Evolutionary conservation across 2,113 vertebrate genomes (phyloP).

Genomic region (Macaca nemestrina): DNA sequence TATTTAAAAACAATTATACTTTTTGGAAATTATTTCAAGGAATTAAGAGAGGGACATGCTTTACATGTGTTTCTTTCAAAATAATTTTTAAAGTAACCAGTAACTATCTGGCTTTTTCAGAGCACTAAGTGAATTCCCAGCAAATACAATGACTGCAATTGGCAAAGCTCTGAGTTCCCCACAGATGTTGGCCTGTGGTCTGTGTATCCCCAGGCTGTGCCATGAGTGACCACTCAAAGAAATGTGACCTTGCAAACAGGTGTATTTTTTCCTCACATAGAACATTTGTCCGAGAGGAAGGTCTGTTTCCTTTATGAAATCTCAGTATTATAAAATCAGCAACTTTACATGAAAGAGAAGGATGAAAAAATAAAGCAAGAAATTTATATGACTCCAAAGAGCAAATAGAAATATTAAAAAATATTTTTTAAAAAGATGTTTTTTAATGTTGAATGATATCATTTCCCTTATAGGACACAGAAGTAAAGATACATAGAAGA

Average conservation of each 20-base stretch:
- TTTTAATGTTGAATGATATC: background rate
- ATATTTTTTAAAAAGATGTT: background rate
- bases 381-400: background rate
- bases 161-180: background rate
- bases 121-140: background rate
- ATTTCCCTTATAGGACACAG: background rate
- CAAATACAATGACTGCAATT: background rate
- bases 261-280: background rate
- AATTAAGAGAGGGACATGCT: background rate
- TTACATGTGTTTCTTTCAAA: background rate
- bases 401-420: background rate
- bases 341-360: background rate
- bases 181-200: background rate
- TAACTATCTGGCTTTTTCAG: background rate
- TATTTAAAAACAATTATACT: background rate
- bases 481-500: background rate
- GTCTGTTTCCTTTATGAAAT: background rate
- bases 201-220: background rate
- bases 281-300: background rate
- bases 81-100: background rate
- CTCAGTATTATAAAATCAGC: background rate
- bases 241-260: background rate
- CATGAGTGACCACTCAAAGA: background rate
- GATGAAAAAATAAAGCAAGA: background rate
- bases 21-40: background rate